phyloP scores from a whole-genome alignment of 1,140 invertebrate genomes.

The Gonatopus flavifemur region DNA sequence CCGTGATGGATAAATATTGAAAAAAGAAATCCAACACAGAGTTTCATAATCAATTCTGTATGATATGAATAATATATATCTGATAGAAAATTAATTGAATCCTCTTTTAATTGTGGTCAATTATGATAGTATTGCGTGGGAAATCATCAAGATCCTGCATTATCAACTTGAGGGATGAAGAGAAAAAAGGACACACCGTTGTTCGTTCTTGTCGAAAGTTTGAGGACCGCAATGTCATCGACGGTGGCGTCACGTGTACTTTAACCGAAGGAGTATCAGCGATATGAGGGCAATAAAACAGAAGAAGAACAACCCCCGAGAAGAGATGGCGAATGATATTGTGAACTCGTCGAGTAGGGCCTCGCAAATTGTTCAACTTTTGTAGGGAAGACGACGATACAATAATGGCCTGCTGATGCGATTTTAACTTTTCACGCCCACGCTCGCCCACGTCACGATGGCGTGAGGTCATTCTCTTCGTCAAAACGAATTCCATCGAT shows the following conservation, averaged over 20 bases:
- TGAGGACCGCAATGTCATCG: slow-evolving; percentile 20
- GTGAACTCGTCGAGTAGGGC: slow-evolving; percentile 24
- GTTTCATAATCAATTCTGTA: too few species aligned
- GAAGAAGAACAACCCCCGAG: slow-evolving; percentile 1
- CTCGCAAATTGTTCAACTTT: slow-evolving; percentile 47
- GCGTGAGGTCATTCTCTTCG: not conserved
- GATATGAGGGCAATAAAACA: not conserved
- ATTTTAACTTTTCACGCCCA: slow-evolving; percentile 41
- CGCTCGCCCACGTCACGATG: too few species aligned
- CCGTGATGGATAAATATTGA: too few species aligned
- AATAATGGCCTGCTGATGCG: slow-evolving; percentile 41
- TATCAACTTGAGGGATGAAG: too few species aligned
- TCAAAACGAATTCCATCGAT: slow-evolving; percentile 25
- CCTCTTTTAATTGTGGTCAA: too few species aligned
- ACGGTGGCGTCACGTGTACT: slow-evolving; percentile 29
- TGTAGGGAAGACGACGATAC: slow-evolving; percentile 31
- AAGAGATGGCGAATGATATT: slow-evolving; percentile 14
- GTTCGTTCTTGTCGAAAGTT: slow-evolving; percentile 34
- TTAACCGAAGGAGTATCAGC: slow-evolving; percentile 10
- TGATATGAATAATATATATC: too few species aligned
- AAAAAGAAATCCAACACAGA: too few species aligned
- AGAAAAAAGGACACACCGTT: slow-evolving; percentile 34
- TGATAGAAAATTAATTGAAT: too few species aligned
- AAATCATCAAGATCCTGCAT: too few species aligned
- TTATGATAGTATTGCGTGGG: too few species aligned